A percentile compares a stretch with the other conserved stretches of the same genome.
phyloP scores from a whole-genome alignment of 1,140 invertebrate species.

The Pentalonia nigronervosa region DNA sequence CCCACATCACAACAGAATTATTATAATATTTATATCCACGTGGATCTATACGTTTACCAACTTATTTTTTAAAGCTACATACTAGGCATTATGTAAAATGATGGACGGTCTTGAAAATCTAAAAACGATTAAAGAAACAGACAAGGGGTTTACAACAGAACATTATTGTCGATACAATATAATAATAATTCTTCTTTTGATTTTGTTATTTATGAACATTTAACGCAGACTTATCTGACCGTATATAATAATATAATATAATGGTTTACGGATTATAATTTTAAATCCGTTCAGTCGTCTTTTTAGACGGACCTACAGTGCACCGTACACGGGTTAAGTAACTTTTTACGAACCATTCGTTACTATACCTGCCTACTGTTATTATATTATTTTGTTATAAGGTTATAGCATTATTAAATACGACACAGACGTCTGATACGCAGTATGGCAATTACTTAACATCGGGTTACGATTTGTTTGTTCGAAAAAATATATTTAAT shows the following conservation, averaged over 20 bases:
- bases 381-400: neutral
- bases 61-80: neutral
- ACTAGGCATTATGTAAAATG: too few species aligned
- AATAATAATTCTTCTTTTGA: conserved; percentile 25
- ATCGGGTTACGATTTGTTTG: neutral
- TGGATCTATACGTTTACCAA: neutral
- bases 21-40: neutral
- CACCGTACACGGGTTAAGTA: neutral
- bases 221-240: neutral
- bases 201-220: conserved; percentile 20
- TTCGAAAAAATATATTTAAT: too few species aligned
- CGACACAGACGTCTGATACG: neutral
- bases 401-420: neutral
- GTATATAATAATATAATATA: neutral
- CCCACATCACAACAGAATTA: neutral
- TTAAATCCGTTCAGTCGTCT: conserved; percentile 19
- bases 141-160: conserved; percentile 11
- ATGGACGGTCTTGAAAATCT: conserved; percentile 22
- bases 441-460: neutral
- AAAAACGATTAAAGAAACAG: conserved; percentile 34
- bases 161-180: conserved; percentile 10
- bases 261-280: conserved; percentile 42
- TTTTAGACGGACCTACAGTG: neutral
- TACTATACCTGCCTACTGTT: neutral
- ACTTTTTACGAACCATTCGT: neutral